Conservation (phyloP, 2,113 vertebrate genomes). For the Typhlomys cinereus region DNA sequence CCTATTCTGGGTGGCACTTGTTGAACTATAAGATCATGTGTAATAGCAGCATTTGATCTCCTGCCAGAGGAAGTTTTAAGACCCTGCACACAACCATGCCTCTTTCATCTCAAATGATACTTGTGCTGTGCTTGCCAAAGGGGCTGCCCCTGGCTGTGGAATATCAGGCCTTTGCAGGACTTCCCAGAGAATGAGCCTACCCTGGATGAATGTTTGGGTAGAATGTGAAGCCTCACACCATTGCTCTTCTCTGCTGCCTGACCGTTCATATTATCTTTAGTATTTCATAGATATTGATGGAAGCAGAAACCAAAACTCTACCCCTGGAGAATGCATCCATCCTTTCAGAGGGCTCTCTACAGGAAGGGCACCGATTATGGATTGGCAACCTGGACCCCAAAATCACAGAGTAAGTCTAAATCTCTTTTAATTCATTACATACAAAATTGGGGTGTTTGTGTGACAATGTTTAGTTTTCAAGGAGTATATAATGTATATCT, state of each 20-base stretch:
- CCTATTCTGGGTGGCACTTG: constrained; percentile 22
- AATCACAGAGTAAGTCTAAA: constrained; percentile 95
- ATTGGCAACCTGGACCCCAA: constrained; percentile 97
- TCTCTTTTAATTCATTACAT: background rate
- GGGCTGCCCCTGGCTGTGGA: constrained; percentile 48
- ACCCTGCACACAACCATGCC: background rate
- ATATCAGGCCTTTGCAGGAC: constrained; percentile 35
- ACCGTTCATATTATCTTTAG: constrained; percentile 65
- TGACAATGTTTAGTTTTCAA: background rate
- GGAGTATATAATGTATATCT: background rate
- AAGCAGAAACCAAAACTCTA: constrained; percentile 90
- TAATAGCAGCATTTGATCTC: constrained; percentile 59
- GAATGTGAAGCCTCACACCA: constrained; percentile 23
- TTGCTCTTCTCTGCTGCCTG: constrained; percentile 43
- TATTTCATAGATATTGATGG: constrained; percentile 86
- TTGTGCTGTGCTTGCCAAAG: constrained; percentile 19
- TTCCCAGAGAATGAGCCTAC: background rate
- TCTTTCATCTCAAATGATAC: constrained; percentile 55
- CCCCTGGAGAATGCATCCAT: constrained; percentile 95
- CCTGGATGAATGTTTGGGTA: constrained; percentile 44
- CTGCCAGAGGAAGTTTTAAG: constrained; percentile 38
- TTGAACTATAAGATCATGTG: constrained; percentile 28
- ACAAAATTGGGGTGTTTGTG: background rate
- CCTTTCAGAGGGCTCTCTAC: constrained; percentile 93
- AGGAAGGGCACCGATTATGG: constrained; percentile 97